These are phyloP conservation scores for Enteromius afrohamiltoni DNA, from an alignment of 2,797 vertebrate species.

Conservation along the genomic window DNA sequence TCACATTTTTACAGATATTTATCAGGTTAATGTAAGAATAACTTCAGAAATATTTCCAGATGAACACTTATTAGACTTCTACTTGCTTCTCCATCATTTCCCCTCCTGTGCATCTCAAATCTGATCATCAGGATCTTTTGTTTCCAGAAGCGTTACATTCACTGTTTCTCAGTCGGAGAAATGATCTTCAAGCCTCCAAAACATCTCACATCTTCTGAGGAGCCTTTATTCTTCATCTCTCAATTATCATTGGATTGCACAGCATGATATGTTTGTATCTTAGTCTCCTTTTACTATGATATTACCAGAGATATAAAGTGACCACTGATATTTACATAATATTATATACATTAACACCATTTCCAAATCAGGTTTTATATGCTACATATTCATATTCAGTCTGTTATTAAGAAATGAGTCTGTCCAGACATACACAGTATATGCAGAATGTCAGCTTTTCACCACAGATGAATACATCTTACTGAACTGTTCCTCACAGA, in stretches of 20 bases:
- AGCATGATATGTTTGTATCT: neutral
- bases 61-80: neutral
- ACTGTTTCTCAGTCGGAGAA: neutral
- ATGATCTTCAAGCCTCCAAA: neutral
- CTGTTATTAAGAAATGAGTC: neutral
- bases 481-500: neutral
- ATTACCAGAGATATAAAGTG: neutral
- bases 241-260: neutral
- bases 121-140: no score
- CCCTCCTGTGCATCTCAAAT: neutral
- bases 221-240: neutral
- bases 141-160: neutral
- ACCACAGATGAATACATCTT: neutral
- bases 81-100: neutral
- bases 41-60: neutral
- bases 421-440: neutral
- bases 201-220: neutral
- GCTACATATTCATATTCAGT: neutral
- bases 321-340: neutral
- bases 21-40: neutral
- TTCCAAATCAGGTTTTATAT: neutral
- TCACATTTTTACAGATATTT: neutral
- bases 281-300: neutral
- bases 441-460: neutral
- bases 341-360: neutral